These are phyloP conservation scores for Sclerodermus sp. DNA, from an alignment of 2,888 invertebrate species.

Conservation along the genomic window DNA sequence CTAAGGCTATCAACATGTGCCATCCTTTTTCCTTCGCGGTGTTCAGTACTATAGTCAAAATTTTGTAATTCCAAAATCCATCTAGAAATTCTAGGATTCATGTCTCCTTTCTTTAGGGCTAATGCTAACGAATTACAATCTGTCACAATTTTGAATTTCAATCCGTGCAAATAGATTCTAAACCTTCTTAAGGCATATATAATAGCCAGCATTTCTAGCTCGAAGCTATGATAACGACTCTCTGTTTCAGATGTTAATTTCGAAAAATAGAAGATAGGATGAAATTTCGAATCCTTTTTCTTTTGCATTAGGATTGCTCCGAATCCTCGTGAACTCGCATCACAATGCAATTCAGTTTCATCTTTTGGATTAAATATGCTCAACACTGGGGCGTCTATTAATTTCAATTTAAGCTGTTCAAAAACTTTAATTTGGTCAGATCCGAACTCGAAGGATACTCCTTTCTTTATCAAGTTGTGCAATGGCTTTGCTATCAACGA, in stretches of 20 bases:
- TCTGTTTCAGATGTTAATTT: constrained; percentile 36
- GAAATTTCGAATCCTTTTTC: constrained; percentile 30
- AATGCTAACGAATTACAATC: too few species aligned
- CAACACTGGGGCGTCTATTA: constrained; percentile 32
- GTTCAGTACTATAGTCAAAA: too few species aligned
- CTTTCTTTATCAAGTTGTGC: constrained; percentile 28
- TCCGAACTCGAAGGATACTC: constrained; percentile 30
- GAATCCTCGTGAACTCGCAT: constrained; percentile 41
- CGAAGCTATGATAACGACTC: constrained; percentile 39
- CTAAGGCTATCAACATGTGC: too few species aligned
- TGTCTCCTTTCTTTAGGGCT: too few species aligned
- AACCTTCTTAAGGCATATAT: constrained; percentile 31
- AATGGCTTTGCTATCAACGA: constrained; percentile 36
- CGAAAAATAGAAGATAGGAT: constrained; percentile 44
- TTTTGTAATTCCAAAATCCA: too few species aligned
- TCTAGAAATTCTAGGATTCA: too few species aligned
- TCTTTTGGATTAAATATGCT: constrained; percentile 36
- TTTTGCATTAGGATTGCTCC: constrained; percentile 42
- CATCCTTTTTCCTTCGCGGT: too few species aligned
- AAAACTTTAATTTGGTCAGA: constrained; percentile 26
- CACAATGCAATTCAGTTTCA: constrained; percentile 46
- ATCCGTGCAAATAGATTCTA: constrained; percentile 30
- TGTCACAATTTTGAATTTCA: constrained; percentile 31
- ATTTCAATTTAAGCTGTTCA: constrained; percentile 22
- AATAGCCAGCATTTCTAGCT: constrained; percentile 33